phyloP scores from a whole-genome alignment of 2,888 invertebrate genomes.

The Malthinus flaveolus region DNA sequence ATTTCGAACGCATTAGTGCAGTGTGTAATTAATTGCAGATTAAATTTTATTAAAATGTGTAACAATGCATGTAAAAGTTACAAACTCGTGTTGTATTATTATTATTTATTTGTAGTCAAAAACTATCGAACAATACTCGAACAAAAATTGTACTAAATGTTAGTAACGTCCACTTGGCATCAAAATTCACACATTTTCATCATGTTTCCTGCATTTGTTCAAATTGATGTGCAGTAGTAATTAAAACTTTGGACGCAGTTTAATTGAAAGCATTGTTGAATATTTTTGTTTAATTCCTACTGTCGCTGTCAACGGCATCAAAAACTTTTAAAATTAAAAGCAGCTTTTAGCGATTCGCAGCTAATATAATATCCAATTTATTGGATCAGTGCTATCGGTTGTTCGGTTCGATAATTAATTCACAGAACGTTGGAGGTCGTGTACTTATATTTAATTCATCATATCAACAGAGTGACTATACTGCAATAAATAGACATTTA shows the following conservation, averaged over 20 bases:
- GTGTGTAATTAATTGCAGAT: no score
- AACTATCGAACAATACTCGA: no score
- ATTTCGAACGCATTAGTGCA: no score
- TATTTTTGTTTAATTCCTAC: constrained; percentile 25
- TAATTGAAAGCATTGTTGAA: constrained; percentile 21
- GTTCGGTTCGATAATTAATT: constrained; percentile 7
- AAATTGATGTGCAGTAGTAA: constrained; percentile 22
- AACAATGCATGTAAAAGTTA: no score
- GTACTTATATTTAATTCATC: constrained; percentile 7
- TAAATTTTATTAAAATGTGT: no score
- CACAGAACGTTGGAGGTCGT: constrained; percentile 3
- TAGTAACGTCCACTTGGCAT: constrained; percentile 13
- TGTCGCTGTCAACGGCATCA: constrained; percentile 16
- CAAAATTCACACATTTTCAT: constrained; percentile 24
- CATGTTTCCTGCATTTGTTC: constrained; percentile 16
- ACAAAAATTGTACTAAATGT: background rate
- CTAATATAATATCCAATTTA: constrained; percentile 7
- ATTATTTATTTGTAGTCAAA: no score
- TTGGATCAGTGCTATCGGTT: constrained; percentile 5
- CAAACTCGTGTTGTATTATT: no score
- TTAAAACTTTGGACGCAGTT: constrained; percentile 26
- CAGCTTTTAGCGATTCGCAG: constrained; percentile 12
- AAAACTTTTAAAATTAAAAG: constrained; percentile 12
- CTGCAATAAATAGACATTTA: constrained; percentile 4
- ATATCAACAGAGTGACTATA: constrained; percentile 4